These are phyloP conservation scores for Falco punctatus DNA, from an alignment of 2,113 vertebrate species.

Conservation along the genomic window DNA sequence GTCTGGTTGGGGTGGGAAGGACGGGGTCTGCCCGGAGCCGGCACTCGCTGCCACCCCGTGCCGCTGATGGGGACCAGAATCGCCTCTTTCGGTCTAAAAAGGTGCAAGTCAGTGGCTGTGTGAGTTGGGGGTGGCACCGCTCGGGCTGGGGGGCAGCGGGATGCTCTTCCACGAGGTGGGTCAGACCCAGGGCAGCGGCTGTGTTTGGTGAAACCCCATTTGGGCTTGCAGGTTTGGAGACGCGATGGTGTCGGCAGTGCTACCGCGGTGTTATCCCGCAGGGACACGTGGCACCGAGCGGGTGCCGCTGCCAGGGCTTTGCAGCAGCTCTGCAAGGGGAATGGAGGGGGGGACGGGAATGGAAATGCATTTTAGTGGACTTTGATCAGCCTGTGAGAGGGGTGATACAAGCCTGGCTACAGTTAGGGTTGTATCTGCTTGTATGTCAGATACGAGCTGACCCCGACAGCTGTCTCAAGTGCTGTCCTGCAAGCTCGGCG, in stretches of 20 bases:
- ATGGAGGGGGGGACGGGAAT: background rate
- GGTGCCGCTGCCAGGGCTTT: rapidly evolving
- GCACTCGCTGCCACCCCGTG: rapidly evolving
- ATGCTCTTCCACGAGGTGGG: background rate
- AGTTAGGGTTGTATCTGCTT: no score
- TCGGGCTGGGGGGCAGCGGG: rapidly evolving
- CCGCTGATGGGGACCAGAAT: background rate
- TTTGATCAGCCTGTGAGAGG: background rate
- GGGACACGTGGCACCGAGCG: rapidly evolving
- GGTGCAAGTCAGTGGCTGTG: background rate
- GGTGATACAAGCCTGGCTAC: background rate
- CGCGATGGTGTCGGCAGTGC: rapidly evolving
- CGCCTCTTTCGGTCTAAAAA: rapidly evolving
- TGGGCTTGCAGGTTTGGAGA: background rate
- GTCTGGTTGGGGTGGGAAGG: background rate
- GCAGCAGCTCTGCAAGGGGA: background rate
- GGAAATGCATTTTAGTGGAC: background rate
- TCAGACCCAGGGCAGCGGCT: rapidly evolving
- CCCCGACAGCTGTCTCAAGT: rapidly evolving
- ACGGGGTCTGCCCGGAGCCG: background rate
- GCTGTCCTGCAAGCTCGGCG: background rate
- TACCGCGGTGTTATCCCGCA: rapidly evolving
- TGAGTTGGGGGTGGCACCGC: background rate
- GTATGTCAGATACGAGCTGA: background rate
- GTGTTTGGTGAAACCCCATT: background rate